Evolutionary conservation across 2,113 vertebrate genomes (phyloP), one percentile per base, ranked within the genome.

Genomic region (Amia ocellicauda): DNA sequence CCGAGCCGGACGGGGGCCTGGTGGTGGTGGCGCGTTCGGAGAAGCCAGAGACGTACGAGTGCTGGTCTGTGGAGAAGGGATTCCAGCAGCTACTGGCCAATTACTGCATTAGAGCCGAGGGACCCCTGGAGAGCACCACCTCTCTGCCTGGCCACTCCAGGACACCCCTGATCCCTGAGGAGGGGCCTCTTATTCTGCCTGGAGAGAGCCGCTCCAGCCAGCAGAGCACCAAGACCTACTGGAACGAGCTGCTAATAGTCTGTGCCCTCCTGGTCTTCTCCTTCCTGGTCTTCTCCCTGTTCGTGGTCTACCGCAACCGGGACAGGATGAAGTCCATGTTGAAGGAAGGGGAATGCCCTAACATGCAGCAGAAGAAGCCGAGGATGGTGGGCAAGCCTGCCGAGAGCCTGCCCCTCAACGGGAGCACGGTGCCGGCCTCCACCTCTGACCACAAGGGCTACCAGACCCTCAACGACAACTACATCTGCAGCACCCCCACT

Each of bases 171-270:
- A 66, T 53, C 31, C 62, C 76, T 40, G 74, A 76, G 58, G 78
- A 79, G 49, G 75, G 85, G 60, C 72, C 77, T 3, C 68, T 89
- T 58, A 80, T 86, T 55, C 77, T 86, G 58, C 88, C 84, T 0
- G 81, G 79, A 22, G 76, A 90, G 60, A 74, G 81, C 17, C 70
- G 74, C 0, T 84, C 78, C 0, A 83, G 86, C 0, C 85, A 76
- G 67, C 81, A 85, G 78, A 88, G 85, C 0, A 85, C 85, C 54
- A 94, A 91, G 79, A 93, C 90, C 26, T 99, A 98, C 84, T 96
- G 94, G 95, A 95, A 91, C 0, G 96, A 99, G 79, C 92, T 98
- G 72, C 82, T 99, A 36, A 88, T 95, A 59, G 95, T 98, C 78
- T 93, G 91, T 0, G 68, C 81, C 3, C 89, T 98, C 14, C 91